Base-by-base conservation (phyloP, 1,140 invertebrate genomes). In the Drosophila athabasca region DNA sequence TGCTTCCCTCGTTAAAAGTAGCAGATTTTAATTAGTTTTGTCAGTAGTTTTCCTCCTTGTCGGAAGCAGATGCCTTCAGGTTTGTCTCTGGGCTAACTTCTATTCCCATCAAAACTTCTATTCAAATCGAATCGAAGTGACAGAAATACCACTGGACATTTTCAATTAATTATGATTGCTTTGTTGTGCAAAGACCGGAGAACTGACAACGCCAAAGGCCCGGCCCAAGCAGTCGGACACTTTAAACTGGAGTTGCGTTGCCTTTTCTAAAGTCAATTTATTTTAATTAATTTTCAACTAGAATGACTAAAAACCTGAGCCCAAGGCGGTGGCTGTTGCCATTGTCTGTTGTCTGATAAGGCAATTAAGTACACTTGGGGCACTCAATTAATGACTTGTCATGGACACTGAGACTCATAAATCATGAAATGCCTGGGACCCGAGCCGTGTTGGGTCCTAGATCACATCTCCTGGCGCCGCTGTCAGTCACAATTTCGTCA, bases 301-400 rank as follows among this genome's bases (percentile, higher is more conserved):
- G 22, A 26, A 51, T 50, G 35, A 13, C 39, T 19, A 11, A 50
- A 53, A 67, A 53, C 64, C 54, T 62, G 55, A 58, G 52, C 35
- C 15, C 46, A 61, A 6, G 15, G 48, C 39, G 15, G 17, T 13
- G 26, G 22, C 8, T 50, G 11, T 29, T 69, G 48, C 67, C 31
- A 45, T 35, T 62, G 35, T 31, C 6, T 39, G 48, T 31, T 31
- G 8, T 31, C 50, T 57, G 67, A 69, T 80, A 85, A 80, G 73
- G 57, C 62, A 69, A 76, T 80, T 62, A 70, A 46, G 55, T 60
- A 60, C 50, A 76, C 81, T 80, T 80, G 61, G 77, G 69, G 35
- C 11, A 39, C 77, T 79, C 76, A 88, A 87, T 87, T 88, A 88
- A 88, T 88, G 67, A 88, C 67, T 62, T 82, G 82, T 59, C 78